Evolutionary conservation across 2,888 invertebrate species (phyloP), one percentile per base, ranked within the genome.

Genomic region (Phanerotoma sp.): DNA sequence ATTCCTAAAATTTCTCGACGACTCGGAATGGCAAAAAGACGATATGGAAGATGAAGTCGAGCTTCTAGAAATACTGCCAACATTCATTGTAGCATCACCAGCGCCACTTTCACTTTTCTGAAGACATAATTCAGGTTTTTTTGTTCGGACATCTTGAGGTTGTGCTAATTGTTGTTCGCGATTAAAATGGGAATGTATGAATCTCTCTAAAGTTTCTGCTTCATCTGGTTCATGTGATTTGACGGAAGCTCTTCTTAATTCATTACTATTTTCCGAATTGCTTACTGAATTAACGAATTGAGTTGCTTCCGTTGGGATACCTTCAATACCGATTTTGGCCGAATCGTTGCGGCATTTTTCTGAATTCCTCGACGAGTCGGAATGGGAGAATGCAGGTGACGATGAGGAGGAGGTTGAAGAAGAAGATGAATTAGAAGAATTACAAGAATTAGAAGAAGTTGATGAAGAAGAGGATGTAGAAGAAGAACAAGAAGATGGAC

Each of bases 311-410:
- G 33, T 30, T n/a, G n/a, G n/a, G n/a, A n/a, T n/a, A n/a, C n/a
- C n/a, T n/a, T n/a, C n/a, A n/a, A n/a, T n/a, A n/a, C n/a, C n/a
- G n/a, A n/a, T n/a, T n/a, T 21, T 37, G 10, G 3, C 40, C 20
- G 44, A 54, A 21, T 16, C 42, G 33, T 21, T 41, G 42, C 25
- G 45, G 49, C 58, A n/a, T n/a, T n/a, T 45, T 30, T 59, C 57
- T 50, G 57, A 47, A 45, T 61, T 58, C 48, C 62, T 62, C 60
- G 61, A 62, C 59, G 60, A 62, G 63, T 56, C 49, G 57, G 62
- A 59, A 35, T 48, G 55, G 59, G 58, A 58, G 15, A 42, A 41
- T n/a, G n/a, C n/a, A 21, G 51, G 35, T 51, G 54, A 52, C 21
- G 51, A 48, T 25, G 51, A 49, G 28, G 58, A 60, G 25, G 11